These are phyloP conservation scores for Potorous gilbertii DNA, from an alignment of 2,797 vertebrate species.

Conservation along the genomic window DNA sequence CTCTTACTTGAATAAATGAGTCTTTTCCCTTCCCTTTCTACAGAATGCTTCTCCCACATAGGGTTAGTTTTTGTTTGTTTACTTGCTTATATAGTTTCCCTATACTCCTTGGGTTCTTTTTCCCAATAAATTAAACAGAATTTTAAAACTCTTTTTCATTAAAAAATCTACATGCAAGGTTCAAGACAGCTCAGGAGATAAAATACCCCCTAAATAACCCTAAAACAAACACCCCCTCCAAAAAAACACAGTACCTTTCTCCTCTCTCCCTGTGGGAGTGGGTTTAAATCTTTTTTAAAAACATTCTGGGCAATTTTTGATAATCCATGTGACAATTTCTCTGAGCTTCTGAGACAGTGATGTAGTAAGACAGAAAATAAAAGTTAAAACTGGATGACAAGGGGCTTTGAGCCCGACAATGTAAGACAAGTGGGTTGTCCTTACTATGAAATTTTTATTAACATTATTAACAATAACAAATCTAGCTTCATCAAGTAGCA, in stretches of 20 bases:
- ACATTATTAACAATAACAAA: constrained; percentile 57
- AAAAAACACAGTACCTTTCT: neutral
- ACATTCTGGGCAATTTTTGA: constrained; percentile 27
- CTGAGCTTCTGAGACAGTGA: constrained; percentile 38
- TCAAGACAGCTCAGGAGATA: neutral
- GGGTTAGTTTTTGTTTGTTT: neutral
- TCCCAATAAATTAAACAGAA: too few relatives aligned
- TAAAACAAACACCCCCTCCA: too few relatives aligned
- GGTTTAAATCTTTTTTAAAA: neutral
- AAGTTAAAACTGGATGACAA: constrained; percentile 65
- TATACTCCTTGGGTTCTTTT: neutral
- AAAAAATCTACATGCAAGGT: neutral
- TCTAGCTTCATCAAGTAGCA: constrained; percentile 66
- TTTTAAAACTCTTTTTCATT: neutral
- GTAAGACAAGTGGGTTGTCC: constrained; percentile 63
- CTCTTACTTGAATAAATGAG: neutral
- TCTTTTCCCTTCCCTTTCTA: neutral
- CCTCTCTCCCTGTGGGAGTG: neutral
- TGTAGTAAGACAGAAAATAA: constrained; percentile 50
- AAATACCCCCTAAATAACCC: too few relatives aligned
- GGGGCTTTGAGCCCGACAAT: constrained; percentile 69
- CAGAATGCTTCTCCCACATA: neutral
- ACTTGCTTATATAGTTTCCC: neutral
- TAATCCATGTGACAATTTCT: constrained; percentile 54
- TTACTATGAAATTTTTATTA: constrained; percentile 37